These are phyloP conservation scores for Nicator chloris DNA, from an alignment of 2,113 vertebrate species.

Conservation along the genomic window DNA sequence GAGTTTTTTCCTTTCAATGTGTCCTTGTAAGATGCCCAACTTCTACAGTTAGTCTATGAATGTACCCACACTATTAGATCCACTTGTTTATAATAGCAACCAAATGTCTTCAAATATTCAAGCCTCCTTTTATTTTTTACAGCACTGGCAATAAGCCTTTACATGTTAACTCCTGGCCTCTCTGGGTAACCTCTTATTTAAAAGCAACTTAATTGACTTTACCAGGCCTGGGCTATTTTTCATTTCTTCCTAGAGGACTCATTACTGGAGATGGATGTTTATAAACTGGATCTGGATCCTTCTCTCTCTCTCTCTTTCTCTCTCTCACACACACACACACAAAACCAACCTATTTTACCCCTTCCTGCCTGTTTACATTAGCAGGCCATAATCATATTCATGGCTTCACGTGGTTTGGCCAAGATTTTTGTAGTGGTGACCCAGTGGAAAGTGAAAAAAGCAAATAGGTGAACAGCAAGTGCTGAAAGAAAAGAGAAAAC, in stretches of 20 bases:
- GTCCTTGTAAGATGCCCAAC: slow-evolving; percentile 50
- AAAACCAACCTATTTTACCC: slow-evolving; percentile 14
- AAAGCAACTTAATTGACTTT: slow-evolving; percentile 62
- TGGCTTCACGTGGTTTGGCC: background rate
- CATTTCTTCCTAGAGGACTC: slow-evolving; percentile 56
- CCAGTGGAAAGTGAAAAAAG: background rate
- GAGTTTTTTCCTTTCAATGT: slow-evolving; percentile 48
- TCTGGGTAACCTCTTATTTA: slow-evolving; percentile 58
- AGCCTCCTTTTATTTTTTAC: slow-evolving; percentile 53
- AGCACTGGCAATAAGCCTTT: slow-evolving; percentile 36
- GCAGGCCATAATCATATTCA: slow-evolving; percentile 3
- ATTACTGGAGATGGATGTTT: slow-evolving; percentile 26
- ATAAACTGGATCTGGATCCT: slow-evolving; percentile 47
- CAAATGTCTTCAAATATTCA: slow-evolving; percentile 68
- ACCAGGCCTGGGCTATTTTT: slow-evolving; percentile 51
- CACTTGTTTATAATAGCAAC: slow-evolving; percentile 71
- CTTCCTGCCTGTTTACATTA: slow-evolving; percentile 53
- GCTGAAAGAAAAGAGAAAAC: background rate
- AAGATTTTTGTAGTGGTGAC: background rate
- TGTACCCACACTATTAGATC: slow-evolving; percentile 53
- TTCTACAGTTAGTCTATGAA: slow-evolving; percentile 57
- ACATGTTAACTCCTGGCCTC: slow-evolving; percentile 54
- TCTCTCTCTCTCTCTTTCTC: background rate
- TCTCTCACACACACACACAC: background rate
- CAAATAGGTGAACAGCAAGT: background rate